Evolutionary conservation across 2,113 vertebrate genomes (phyloP), one percentile per base, ranked within the genome.

Genomic region (Orientallactaga bullata): DNA sequence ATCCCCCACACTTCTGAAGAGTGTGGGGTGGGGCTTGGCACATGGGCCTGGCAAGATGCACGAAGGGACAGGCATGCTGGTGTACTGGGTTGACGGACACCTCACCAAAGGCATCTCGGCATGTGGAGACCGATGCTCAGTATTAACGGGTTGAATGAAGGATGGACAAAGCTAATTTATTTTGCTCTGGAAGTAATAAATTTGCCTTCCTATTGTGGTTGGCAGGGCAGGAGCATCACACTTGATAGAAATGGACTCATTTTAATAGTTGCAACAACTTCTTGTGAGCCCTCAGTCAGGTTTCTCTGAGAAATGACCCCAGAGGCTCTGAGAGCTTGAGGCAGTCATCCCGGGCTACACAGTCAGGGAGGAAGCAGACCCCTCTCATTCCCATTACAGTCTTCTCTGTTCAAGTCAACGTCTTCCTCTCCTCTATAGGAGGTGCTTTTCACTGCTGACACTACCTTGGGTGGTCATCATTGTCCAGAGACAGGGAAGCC

Each of bases 281-380:
- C n/a, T 30, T 11, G 61, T 77, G 79, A 47, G 8, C 58, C 18
- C 2, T 39, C 1, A n/a, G 0, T 21, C 35, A 15, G 20, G 26
- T 28, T 8, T 37, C 37, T 47, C 47, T 71, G 30, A 61, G 23
- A 69, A 61, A 37, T 18, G 63, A 35, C 7, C 4, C 1, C 39
- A 3, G 18, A 42, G 23, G 51, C 65, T 21, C 9, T 8, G 20
- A 28, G 79, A 65, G 17, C 24, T 63, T 17, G 28, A 17, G 32
- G 60, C 24, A 51, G 7, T 6, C 21, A 1, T 28, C 9, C 30
- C 28, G 18, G 18, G 23, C 21, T 21, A 1, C n/a, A 1, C 4
- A n/a, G n/a, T 37, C 77, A 24, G 35, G 6, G 37, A 12, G 72
- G 32, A 55, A 39, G n/a, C 42, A 5, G 24, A 73, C 28, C 7